Base-by-base conservation (phyloP, 2,797 vertebrate genomes). In the Enteromius radiatus region DNA sequence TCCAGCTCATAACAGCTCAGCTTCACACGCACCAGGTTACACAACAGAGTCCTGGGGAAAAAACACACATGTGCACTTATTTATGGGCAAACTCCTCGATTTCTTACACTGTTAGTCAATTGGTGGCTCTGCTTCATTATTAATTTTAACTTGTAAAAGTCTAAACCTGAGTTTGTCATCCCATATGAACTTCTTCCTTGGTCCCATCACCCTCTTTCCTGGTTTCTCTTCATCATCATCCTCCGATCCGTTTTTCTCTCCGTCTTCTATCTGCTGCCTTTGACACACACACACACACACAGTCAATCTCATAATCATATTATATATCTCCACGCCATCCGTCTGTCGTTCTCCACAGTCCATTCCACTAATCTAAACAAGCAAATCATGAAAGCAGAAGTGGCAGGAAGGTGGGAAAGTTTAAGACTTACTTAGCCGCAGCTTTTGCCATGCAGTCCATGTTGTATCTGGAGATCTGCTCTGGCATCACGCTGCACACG, bases 1-100 rank as follows among this genome's bases (percentile, higher is more conserved):
- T 99, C 97, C 94, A 97, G 95, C 91, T 98, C 96, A 74, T 97
- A 99, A 92, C 98, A 98, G 93, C 96, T 97, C 91, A 99, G 94
- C 92, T 99, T 99, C 91, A 99, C 97, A 86, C 96, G 95, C 88
- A 99, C 96, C 91, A 99, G 93, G 89, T 96, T 97, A 94, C 98
- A 99, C 90, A 99, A 95, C 87, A 99, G 95, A 90, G 94, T 94
- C 94, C 98, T 99, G 90, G 86, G 90, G 19, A 14, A 78, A 67
- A 17, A 69, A 65, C 67, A 91, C 91, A 87, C 90, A 84, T 85
- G 93, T 15, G 43, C 23, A 76, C n/a, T 19, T 0, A 31, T 56
- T 79, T 28, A 56, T 0, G 1, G 3, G 15, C 0, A 10, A 31
- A 10, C 38, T 38, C 19, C 21, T 52, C 0, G 5, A 65, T n/a